Evolutionary conservation across 2,888 invertebrate genomes (phyloP).

Genomic region (Caenorhabditis doughertyi): DNA sequence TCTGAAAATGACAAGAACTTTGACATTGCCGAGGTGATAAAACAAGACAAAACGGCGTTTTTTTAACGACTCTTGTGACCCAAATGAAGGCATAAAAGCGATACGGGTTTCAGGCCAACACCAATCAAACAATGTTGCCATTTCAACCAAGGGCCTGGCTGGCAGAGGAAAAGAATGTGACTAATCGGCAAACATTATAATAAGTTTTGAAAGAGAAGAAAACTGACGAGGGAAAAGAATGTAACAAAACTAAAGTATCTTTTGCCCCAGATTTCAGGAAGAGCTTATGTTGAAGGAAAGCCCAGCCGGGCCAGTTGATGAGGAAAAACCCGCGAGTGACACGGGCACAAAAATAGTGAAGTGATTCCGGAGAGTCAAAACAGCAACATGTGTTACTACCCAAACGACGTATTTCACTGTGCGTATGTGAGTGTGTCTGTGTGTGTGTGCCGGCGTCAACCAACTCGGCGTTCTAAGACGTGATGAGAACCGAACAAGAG

Average conservation of each 20-base stretch:
- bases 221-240: conserved; percentile 28
- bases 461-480: conserved; percentile 63
- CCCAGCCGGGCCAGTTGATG: conserved; percentile 36
- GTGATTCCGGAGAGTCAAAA: conserved; percentile 48
- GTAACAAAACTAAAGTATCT: conserved; percentile 48
- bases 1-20: conserved; percentile 21
- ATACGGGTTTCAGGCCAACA: conserved; percentile 33
- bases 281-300: conserved; percentile 9
- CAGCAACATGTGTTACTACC: conserved; percentile 66
- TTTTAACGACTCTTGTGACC: conserved; percentile 35
- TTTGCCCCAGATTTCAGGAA: conserved; percentile 24
- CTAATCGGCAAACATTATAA: conserved; percentile 54
- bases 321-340: conserved; percentile 30
- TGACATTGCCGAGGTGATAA: conserved; percentile 18
- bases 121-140: conserved; percentile 45
- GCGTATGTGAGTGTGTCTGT: conserved; percentile 52
- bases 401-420: conserved; percentile 51
- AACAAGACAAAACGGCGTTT: conserved; percentile 9
- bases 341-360: conserved; percentile 37
- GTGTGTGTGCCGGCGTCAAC: conserved; percentile 61
- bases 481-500: conserved; percentile 56
- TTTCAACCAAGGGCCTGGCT: conserved; percentile 19
- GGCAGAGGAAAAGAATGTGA: conserved; percentile 25
- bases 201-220: conserved; percentile 25
- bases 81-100: conserved; percentile 30